Percentiles rank a stretch among this genome's conserved stretches.
Conservation (phyloP, 2,888 invertebrate species). For the Onthophagus sagittarius region DNA sequence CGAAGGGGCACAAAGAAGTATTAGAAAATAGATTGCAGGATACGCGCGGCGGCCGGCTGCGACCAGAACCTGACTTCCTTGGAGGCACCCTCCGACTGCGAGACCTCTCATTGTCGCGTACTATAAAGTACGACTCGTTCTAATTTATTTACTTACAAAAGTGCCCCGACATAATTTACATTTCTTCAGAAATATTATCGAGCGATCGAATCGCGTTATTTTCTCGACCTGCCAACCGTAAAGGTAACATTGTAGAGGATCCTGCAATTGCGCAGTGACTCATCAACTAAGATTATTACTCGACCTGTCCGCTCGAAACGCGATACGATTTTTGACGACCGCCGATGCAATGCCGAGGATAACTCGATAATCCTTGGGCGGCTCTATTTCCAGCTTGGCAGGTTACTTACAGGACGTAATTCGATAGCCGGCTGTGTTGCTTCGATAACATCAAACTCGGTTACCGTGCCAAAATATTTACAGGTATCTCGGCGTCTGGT, state of each 20-base stretch:
- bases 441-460: not conserved
- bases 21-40: constrained; percentile 1
- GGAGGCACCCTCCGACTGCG: not conserved
- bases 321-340: not conserved
- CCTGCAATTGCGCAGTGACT: not conserved
- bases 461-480: constrained; percentile 2
- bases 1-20: constrained; percentile 8
- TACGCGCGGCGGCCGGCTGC: not conserved
- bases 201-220: not conserved
- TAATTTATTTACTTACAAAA: not conserved
- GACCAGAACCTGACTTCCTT: not conserved
- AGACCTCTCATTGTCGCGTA: not conserved
- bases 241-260: not conserved
- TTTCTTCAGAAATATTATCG: not conserved
- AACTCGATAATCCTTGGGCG: not conserved
- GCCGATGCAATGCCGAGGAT: not conserved
- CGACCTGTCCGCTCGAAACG: not conserved
- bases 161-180: not conserved
- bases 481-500: not conserved
- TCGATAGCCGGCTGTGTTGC: not conserved
- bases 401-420: not conserved
- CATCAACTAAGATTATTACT: not conserved
- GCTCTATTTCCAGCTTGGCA: not conserved
- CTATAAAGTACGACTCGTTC: not conserved
- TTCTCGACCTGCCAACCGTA: not conserved